Percentiles rank a stretch among this genome's conserved stretches.
Evolutionary conservation across 2,888 invertebrate species (phyloP).

Genomic region (Ectemnius continuus): DNA sequence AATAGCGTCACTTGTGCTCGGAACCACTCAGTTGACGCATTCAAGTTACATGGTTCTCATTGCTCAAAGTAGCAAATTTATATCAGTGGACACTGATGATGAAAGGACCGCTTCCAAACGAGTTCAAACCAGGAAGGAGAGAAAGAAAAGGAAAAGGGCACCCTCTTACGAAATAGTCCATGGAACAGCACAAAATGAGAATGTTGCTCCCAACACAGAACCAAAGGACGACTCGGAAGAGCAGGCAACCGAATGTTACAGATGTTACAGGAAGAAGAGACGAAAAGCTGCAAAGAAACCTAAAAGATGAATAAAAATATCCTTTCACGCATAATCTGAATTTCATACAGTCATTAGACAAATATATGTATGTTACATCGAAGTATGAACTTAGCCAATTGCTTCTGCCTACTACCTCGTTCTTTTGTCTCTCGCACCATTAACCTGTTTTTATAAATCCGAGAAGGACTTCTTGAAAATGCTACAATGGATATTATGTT

Average conservation of each 20-base stretch:
- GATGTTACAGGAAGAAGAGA: conserved; percentile 67
- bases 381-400: no score
- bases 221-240: conserved; percentile 54
- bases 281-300: conserved; percentile 53
- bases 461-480: neutral
- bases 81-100: conserved; percentile 31
- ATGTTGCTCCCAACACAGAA: conserved; percentile 16
- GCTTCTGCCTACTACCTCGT: no score
- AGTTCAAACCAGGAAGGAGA: conserved; percentile 29
- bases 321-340: neutral
- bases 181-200: conserved; percentile 45
- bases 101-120: conserved; percentile 23
- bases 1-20: no score
- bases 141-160: conserved; percentile 45
- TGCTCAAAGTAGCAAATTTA: conserved; percentile 36
- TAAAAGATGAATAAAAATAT: conserved; percentile 36
- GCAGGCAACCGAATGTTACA: conserved; percentile 63
- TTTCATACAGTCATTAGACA: no score
- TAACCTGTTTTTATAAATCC: no score
- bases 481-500: neutral
- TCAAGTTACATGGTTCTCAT: no score
- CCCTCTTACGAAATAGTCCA: conserved; percentile 46
- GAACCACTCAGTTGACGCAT: no score
- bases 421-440: no score
- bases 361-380: no score